These are phyloP conservation scores for Ichneumoninae sp. DNA, from an alignment of 2,888 invertebrate species.

Conservation along the genomic window DNA sequence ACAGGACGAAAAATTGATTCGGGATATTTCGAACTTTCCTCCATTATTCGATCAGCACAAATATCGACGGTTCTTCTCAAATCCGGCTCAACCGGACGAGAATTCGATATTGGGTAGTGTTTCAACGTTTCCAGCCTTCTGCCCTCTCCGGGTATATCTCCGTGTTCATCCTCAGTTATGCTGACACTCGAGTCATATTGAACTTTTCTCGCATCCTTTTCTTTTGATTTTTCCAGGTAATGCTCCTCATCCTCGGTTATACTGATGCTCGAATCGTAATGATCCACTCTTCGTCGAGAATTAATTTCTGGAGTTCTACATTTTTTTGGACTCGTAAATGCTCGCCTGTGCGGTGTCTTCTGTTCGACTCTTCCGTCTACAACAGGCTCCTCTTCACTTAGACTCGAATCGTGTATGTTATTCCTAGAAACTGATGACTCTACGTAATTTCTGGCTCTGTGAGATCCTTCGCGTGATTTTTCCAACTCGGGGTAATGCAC, in stretches of 20 bases:
- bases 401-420: constrained; percentile 20
- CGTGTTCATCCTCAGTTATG: constrained; percentile 70
- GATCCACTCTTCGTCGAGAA: constrained; percentile 11
- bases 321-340: constrained; percentile 30
- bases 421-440: background rate
- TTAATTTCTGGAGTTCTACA: background rate
- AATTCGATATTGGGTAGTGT: constrained; percentile 39
- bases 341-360: background rate
- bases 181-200: constrained; percentile 73
- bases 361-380: background rate
- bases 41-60: constrained; percentile 4
- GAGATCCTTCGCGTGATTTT: constrained; percentile 8
- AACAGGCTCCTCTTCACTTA: constrained; percentile 41
- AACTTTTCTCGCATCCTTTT: constrained; percentile 24
- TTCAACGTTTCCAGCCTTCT: constrained; percentile 25
- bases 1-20: constrained; percentile 1
- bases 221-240: constrained; percentile 39
- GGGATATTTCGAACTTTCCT: background rate
- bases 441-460: background rate
- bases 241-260: constrained; percentile 69
- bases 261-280: constrained; percentile 71
- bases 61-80: constrained; percentile 14
- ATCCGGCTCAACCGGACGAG: constrained; percentile 13
- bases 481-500: background rate
- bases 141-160: background rate